Base-by-base conservation (phyloP, 1,140 invertebrate genomes). In the Zaprionus africanus region DNA sequence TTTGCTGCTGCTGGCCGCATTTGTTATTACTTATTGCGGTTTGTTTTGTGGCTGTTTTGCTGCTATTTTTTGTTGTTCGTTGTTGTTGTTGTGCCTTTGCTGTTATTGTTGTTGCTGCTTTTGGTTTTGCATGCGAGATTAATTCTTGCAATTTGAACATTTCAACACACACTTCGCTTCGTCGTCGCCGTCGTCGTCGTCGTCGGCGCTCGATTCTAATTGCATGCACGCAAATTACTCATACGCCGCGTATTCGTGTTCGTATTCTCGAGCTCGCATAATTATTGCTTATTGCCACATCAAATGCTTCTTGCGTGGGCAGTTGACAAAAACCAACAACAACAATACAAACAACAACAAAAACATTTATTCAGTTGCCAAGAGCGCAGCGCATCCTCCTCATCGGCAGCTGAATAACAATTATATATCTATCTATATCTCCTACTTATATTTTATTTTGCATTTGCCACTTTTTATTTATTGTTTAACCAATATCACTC, bases 21-120 rank as follows among this genome's bases (percentile, higher is more conserved):
- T 90, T 90, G 81, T 88, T 88, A 84, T 81, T 90, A 79, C 70
- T 75, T 68, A 75, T 84, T 88, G 84, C 77, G 73, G 80, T 80
- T 80, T 80, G 28, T 57, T 58, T 78, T 34, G 53, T 76, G 19
- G 58, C 41, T 46, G n/a, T 46, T 46, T 17, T 17, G 41, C n/a
- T 46, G 41, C 41, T 46, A 46, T 46, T 43, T 43, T 43, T 43
- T 46, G 41, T 46, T 46, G n/a, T 9, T 43, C 65, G 34, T 72
- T 59, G 53, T 46, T 76, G 43, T 22, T 65, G 58, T 59, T 56
- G 38, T 31, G 22, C 22, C 57, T 43, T 28, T 74, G 51, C 70
- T 28, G 51, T 43, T 75, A 36, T 68, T 54, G 58, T 46, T 77
- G 38, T 24, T 66, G 62, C 56, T 57, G 38, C 26, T 59, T 56